Percentiles rank a stretch among this genome's conserved stretches.
phyloP scores from a whole-genome alignment of 2,113 vertebrate species.

The Lipotes vexillifer region DNA sequence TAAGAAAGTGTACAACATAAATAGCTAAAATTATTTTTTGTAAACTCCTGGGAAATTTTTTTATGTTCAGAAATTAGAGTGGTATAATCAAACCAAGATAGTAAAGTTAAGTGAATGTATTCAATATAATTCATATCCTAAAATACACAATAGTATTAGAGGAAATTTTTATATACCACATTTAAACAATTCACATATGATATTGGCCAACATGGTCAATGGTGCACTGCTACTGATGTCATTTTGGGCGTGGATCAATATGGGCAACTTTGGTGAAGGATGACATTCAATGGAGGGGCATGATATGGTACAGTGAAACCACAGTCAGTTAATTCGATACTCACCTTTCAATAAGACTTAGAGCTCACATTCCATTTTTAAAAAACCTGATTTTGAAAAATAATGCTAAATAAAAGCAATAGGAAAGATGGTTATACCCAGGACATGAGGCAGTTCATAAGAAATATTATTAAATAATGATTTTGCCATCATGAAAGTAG shows the following conservation, averaged over 20 bases:
- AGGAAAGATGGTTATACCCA: background rate
- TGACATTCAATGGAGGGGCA: background rate
- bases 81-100: background rate
- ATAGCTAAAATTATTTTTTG: background rate
- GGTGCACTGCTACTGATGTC: background rate
- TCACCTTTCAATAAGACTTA: background rate
- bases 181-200: background rate
- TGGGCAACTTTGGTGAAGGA: background rate
- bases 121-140: background rate
- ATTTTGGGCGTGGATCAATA: background rate
- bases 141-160: background rate
- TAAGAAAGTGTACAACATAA: background rate
- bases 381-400: slow-evolving; percentile 6
- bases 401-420: background rate
- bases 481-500: background rate
- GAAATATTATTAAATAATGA: background rate
- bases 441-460: background rate
- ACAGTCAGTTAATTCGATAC: background rate
- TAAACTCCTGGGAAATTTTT: background rate
- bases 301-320: background rate
- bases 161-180: background rate
- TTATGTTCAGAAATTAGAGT: background rate
- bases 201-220: background rate
- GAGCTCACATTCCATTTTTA: background rate
- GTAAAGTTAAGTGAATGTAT: background rate